These are phyloP conservation scores for Sinocyclocheilus grahami DNA, from an alignment of 2,113 vertebrate species.

Conservation along the genomic window DNA sequence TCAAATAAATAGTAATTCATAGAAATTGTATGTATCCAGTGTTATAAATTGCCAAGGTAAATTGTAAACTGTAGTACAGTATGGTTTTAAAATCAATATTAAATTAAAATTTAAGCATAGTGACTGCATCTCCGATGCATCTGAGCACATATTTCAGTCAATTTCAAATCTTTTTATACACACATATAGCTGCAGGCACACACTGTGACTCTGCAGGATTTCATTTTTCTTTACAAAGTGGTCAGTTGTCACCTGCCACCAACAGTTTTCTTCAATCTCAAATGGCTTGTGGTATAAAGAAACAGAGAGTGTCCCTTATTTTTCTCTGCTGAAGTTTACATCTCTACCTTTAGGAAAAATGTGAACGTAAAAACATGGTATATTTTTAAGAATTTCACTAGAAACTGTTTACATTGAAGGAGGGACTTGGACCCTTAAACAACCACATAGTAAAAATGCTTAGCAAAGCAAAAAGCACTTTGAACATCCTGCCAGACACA, in stretches of 20 bases:
- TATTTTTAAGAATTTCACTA: not conserved
- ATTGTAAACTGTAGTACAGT: not conserved
- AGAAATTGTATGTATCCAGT: not conserved
- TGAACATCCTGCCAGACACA: no score
- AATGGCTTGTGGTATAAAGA: not conserved
- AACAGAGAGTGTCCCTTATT: not conserved
- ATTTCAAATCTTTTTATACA: not conserved
- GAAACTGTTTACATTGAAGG: no score
- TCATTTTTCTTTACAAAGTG: conserved; percentile 8
- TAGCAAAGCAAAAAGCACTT: no score
- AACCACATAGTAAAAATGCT: no score
- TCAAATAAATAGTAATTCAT: not conserved
- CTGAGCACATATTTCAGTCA: not conserved
- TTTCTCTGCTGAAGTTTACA: not conserved
- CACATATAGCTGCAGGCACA: not conserved
- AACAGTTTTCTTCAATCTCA: conserved; percentile 13
- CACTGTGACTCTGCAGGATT: not conserved
- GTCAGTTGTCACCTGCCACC: conserved; percentile 19
- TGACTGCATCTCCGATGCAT: not conserved
- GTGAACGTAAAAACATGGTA: not conserved
- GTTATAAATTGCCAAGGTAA: not conserved
- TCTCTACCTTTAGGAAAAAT: not conserved
- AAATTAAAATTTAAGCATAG: not conserved
- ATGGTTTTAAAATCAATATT: not conserved
- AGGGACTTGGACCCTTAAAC: no score